These are phyloP conservation scores for Tiliqua scincoides DNA, from an alignment of 2,113 vertebrate species.

Conservation along the genomic window DNA sequence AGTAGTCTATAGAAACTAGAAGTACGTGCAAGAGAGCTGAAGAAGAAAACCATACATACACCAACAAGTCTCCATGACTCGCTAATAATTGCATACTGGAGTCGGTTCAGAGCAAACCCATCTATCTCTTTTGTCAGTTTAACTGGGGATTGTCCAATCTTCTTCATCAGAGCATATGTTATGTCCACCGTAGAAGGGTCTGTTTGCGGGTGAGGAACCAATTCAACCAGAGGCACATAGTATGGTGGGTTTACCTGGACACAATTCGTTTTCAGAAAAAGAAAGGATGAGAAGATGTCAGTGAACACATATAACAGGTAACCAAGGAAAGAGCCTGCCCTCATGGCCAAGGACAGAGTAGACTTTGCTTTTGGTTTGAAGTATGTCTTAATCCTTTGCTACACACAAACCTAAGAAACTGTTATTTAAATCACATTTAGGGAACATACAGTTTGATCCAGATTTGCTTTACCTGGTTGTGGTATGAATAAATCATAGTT, in stretches of 20 bases:
- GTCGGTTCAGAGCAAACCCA: constrained; percentile 92
- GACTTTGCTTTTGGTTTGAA: no score
- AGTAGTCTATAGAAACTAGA: neutral
- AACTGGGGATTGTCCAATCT: constrained; percentile 90
- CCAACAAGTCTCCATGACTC: constrained; percentile 95
- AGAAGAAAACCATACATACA: constrained; percentile 72
- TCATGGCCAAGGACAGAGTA: no score
- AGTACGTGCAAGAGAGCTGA: neutral
- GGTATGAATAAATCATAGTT: no score
- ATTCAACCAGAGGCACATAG: constrained; percentile 91
- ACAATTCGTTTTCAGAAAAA: constrained; percentile 12
- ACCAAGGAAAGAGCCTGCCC: no score
- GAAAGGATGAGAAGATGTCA: constrained; percentile 28
- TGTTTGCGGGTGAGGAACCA: constrained; percentile 94
- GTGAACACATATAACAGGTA: neutral
- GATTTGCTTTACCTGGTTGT: no score
- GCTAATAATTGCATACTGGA: constrained; percentile 92
- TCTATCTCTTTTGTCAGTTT: constrained; percentile 87
- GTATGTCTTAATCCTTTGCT: no score
- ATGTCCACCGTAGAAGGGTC: constrained; percentile 77
- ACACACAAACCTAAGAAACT: no score
- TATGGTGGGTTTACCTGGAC: constrained; percentile 95
- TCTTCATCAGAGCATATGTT: constrained; percentile 86
- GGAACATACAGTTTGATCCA: no score
- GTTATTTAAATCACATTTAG: no score